Base-by-base conservation (phyloP, 2,113 vertebrate genomes). In the Corythornis vintsioides region DNA sequence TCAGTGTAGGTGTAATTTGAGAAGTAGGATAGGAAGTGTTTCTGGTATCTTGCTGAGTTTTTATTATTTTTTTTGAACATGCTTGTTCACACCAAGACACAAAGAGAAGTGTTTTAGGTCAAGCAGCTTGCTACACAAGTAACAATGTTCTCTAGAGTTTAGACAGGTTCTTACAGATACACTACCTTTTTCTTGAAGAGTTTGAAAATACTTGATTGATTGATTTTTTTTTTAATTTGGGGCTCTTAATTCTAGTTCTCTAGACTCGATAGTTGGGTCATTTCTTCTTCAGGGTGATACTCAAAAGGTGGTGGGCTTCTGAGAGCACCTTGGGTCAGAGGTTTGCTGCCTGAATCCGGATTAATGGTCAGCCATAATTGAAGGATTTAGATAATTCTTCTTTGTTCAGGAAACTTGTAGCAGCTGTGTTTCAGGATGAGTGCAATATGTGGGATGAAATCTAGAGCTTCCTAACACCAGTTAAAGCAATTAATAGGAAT, bases 401-500 rank as follows among this genome's bases (percentile, higher is more conserved):
- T 92, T 93, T 76, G 93, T 92, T 93, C 63, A 7, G 70, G 73
- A 64, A 42, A 88, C 86, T 91, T 87, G 74, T 21, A 88, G 78
- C 91, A 84, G 88, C 81, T 93, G 92, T 94, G 74, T 87, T 94
- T 89, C 75, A 88, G 89, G 92, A 88, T 96, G 90, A 83, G 45
- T 64, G 55, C 86, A 89, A 55, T 63, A 82, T 69, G 90, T 96
- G 84, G 95, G 94, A 71, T 94, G 92, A 89, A 83, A 92, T 83
- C 57, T 92, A 87, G 89, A 93, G 83, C 94, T 94, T 94, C 88
- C 92, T 77, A 75, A 93, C 76, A 89, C 89, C 82, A 88, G 75
- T 61, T 83, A 91, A 86, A 92, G 96, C 94, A 96, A 96, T 96
- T 96, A 97, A 95, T 94, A 93, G 92, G 96, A 79, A 88, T 96